Conservation (phyloP, 1,140 invertebrate species). For the Cherax quadricarinatus region DNA sequence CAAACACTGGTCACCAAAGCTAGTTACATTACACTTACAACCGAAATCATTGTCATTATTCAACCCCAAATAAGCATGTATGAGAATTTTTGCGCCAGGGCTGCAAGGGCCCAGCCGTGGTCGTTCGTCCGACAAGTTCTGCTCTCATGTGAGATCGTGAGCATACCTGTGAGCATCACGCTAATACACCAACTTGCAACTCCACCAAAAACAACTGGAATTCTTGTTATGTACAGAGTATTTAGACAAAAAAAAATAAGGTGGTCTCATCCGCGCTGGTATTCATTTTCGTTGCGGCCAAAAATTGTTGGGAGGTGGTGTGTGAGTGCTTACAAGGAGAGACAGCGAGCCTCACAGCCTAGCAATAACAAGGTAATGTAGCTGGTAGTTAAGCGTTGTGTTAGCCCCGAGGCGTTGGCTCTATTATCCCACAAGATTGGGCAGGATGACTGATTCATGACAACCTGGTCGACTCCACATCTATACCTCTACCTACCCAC, state of each 20-base stretch:
- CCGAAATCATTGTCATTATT: slow-evolving; percentile 69
- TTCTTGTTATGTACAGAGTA: neutral
- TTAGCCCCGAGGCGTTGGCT: slow-evolving; percentile 41
- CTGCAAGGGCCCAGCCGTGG: slow-evolving; percentile 13
- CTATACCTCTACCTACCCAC: neutral
- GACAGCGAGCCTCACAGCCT: slow-evolving; percentile 8
- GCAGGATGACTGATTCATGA: slow-evolving; percentile 53
- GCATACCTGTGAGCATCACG: neutral
- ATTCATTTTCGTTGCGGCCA: neutral
- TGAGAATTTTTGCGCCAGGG: slow-evolving; percentile 49
- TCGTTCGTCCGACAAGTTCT: neutral
- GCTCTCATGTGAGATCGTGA: slow-evolving; percentile 8
- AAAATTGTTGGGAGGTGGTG: neutral
- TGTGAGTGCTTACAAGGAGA: neutral
- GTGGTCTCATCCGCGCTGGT: neutral
- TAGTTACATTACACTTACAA: slow-evolving; percentile 71
- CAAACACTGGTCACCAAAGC: slow-evolving; percentile 69
- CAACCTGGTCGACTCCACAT: neutral
- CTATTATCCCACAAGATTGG: slow-evolving; percentile 54
- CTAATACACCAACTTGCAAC: neutral
- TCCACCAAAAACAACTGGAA: neutral
- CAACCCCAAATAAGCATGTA: slow-evolving; percentile 68
- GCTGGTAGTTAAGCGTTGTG: slow-evolving; percentile 47
- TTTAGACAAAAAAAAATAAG: neutral
- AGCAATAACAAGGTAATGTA: slow-evolving; percentile 57